Percentiles rank a stretch among this genome's conserved stretches.
Conservation (phyloP, 2,113 vertebrate species). For the Rhinoderma darwinii region DNA sequence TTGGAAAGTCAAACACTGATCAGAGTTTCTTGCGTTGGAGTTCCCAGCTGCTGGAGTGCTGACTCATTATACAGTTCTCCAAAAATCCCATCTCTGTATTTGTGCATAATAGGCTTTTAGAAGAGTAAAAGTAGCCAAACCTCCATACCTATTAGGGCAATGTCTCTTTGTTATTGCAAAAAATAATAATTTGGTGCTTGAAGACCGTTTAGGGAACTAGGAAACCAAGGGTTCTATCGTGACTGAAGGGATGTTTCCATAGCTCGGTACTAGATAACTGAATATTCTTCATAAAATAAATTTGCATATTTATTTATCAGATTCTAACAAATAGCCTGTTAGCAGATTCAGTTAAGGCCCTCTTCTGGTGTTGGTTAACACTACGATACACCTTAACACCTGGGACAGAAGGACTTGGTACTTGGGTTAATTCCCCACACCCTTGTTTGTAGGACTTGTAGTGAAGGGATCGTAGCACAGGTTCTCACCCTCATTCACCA, state of each 20-base stretch:
- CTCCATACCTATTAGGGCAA: not conserved
- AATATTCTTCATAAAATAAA: not conserved
- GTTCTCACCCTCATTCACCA: no score
- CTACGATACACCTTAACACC: no score
- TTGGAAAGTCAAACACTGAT: conserved; percentile 40
- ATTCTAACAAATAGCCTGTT: no score
- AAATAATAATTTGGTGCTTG: not conserved
- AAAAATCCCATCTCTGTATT: conserved; percentile 38
- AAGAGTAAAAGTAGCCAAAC: not conserved
- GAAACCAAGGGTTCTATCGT: not conserved
- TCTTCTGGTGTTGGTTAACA: no score
- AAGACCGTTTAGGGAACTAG: not conserved
- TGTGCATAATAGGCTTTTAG: conserved; percentile 23
- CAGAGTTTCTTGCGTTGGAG: conserved; percentile 52
- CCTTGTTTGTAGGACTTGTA: no score
- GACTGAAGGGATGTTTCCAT: not conserved
- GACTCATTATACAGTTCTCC: conserved; percentile 38
- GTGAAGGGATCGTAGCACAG: no score
- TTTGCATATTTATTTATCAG: no score
- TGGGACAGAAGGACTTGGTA: no score
- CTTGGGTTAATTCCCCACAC: no score
- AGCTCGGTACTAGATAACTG: not conserved
- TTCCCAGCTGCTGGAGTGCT: conserved; percentile 48
- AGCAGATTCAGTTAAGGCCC: no score
- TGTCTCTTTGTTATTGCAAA: not conserved